These are phyloP conservation scores for Propithecus deckenii DNA, from an alignment of 2,797 vertebrate genomes.

Conservation along the genomic window DNA sequence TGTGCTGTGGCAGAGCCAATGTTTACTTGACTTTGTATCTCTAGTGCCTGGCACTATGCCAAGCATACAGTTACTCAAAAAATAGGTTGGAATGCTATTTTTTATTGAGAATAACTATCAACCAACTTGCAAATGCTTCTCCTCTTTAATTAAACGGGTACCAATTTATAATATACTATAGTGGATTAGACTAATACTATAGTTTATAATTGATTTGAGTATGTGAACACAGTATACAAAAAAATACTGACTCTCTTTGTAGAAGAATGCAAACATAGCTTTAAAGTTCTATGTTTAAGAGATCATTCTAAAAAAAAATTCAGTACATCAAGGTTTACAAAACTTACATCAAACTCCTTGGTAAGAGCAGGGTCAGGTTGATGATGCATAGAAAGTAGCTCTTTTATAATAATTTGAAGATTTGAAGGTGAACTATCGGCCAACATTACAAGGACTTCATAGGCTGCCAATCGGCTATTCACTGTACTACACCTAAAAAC, in stretches of 20 bases:
- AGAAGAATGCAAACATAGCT: neutral
- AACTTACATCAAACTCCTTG: conserved; percentile 98
- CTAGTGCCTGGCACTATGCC: neutral
- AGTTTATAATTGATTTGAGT: neutral
- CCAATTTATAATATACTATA: neutral
- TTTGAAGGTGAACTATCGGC: conserved; percentile 97
- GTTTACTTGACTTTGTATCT: neutral
- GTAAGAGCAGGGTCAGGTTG: conserved; percentile 96
- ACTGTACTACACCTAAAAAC: conserved; percentile 95
- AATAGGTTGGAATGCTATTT: neutral
- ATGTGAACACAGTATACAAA: neutral
- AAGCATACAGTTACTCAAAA: neutral
- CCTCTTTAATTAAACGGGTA: conserved; percentile 17
- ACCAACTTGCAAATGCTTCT: conserved; percentile 36
- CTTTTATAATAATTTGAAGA: conserved; percentile 94
- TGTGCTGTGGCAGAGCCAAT: neutral
- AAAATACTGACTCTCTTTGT: neutral
- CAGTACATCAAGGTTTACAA: neutral
- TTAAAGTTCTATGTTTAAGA: neutral
- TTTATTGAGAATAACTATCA: neutral
- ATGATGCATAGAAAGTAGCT: conserved; percentile 98
- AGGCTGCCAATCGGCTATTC: conserved; percentile 96
- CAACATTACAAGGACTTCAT: conserved; percentile 98
- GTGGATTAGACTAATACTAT: neutral
- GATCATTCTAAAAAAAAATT: neutral